Conservation (phyloP, 1,140 invertebrate genomes). For the Neotoxoptera formosana region DNA sequence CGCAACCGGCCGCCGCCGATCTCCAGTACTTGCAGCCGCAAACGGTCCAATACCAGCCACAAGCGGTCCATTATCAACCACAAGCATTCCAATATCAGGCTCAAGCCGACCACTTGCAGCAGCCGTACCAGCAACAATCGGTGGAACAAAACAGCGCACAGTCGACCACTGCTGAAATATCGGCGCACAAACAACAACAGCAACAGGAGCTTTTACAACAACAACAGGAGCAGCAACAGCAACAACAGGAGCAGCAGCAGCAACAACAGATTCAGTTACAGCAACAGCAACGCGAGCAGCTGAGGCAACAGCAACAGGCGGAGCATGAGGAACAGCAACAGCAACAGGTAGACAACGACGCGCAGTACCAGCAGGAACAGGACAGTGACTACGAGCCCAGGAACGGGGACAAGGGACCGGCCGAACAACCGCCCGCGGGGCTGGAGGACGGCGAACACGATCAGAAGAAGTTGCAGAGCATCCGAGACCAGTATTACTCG, state of each 20-base stretch:
- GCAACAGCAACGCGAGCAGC: not conserved
- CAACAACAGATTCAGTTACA: conserved; percentile 22
- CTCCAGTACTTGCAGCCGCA: conserved; percentile 19
- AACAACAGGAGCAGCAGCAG: conserved; percentile 53
- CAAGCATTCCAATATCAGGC: not conserved
- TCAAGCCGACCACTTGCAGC: conserved; percentile 4
- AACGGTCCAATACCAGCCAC: conserved; percentile 12
- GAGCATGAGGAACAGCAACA: conserved; percentile 41
- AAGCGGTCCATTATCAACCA: not conserved
- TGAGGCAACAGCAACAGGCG: not conserved
- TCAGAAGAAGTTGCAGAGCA: conserved; percentile 2
- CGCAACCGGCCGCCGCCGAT: not conserved
- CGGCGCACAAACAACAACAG: not conserved
- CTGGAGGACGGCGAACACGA: not conserved
- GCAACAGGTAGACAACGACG: conserved; percentile 27
- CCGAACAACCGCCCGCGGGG: not conserved
- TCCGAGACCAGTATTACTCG: conserved; percentile 41
- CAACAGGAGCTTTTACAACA: not conserved
- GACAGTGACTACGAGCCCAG: conserved; percentile 40
- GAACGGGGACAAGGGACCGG: not conserved
- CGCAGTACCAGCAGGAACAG: conserved; percentile 62
- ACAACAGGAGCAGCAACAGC: conserved; percentile 57
- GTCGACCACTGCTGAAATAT: not conserved
- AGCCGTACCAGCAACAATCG: conserved; percentile 48
- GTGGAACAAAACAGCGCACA: conserved; percentile 1